Evolutionary conservation across 2,113 vertebrate species (phyloP).

Genomic region (Sinocyclocheilus anophthalmus): DNA sequence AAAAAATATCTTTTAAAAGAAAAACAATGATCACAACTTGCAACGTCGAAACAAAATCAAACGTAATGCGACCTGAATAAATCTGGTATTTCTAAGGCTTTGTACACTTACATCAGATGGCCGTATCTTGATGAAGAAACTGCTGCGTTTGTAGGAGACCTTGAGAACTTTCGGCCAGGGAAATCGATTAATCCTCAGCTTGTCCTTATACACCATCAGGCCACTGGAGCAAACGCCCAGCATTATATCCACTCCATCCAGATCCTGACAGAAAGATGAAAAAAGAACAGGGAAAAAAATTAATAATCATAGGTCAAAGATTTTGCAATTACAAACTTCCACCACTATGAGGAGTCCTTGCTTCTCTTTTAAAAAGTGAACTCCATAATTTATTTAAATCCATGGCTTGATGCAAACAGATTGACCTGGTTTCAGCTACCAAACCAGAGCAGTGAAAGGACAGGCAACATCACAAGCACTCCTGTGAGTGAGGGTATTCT

Average conservation of each 20-base stretch:
- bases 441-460: conserved; percentile 44
- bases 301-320: not conserved
- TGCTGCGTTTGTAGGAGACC: conserved; percentile 97
- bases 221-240: conserved; percentile 95
- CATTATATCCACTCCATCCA: conserved; percentile 95
- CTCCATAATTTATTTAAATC: conserved; percentile 58
- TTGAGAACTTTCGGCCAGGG: conserved; percentile 98
- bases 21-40: no score
- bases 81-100: no score
- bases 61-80: no score
- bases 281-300: not conserved
- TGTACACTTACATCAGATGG: conserved; percentile 86
- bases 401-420: conserved; percentile 61
- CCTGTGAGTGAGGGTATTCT: not conserved
- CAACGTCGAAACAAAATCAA: no score
- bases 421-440: conserved; percentile 70
- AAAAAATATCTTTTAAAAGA: no score
- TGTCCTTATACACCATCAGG: conserved; percentile 97
- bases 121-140: conserved; percentile 97
- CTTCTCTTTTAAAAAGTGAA: not conserved
- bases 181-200: conserved; percentile 97
- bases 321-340: not conserved
- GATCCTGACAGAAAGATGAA: conserved; percentile 78
- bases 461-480: conserved; percentile 43
- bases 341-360: conserved; percentile 59